phyloP scores from a whole-genome alignment of 2,113 vertebrate genomes.

The Cyphomyrus plagiostoma region DNA sequence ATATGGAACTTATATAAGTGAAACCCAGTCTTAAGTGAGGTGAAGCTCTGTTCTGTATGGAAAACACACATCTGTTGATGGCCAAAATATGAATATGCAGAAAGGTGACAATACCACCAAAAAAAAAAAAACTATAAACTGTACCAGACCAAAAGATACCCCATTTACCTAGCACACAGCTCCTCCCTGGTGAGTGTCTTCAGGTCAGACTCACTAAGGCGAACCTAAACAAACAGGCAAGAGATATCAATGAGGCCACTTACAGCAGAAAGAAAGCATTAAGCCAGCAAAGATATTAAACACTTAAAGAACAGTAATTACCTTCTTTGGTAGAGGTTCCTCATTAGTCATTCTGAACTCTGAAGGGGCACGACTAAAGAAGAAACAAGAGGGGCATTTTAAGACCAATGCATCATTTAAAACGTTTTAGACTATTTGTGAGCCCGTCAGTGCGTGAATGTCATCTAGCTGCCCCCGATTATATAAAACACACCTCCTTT shows the following conservation, averaged over 20 bases:
- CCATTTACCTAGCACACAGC: constrained; percentile 78
- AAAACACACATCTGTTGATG: neutral
- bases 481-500: neutral
- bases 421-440: neutral
- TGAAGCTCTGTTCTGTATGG: neutral
- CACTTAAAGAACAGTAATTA: constrained; percentile 47
- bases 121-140: neutral
- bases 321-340: constrained; percentile 98
- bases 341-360: constrained; percentile 95
- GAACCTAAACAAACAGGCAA: constrained; percentile 69
- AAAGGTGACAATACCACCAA: neutral
- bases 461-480: too few relatives aligned
- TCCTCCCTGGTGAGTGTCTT: constrained; percentile 94
- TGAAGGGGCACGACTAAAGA: constrained; percentile 41
- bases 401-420: neutral
- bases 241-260: neutral
- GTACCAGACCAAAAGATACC: neutral
- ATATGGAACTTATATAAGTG: neutral
- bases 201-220: constrained; percentile 95
- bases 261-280: neutral
- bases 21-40: neutral
- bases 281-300: neutral
- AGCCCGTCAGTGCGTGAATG: neutral
- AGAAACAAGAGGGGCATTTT: neutral
- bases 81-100: neutral